Conservation (phyloP, 1,140 invertebrate genomes). For the Popillia japonica region DNA sequence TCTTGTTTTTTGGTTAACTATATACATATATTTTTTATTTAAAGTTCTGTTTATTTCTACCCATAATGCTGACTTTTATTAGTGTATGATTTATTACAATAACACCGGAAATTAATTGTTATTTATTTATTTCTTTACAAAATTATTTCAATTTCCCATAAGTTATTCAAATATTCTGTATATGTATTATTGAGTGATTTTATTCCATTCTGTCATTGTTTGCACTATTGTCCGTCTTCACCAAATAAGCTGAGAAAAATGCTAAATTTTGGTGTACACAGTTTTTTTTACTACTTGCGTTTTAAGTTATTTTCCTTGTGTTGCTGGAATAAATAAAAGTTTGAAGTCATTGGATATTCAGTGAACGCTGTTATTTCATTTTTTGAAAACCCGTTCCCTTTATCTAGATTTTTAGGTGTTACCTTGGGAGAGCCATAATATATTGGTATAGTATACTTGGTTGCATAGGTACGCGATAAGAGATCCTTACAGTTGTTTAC, state of each 20-base stretch:
- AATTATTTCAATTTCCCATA: neutral
- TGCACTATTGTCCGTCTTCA: neutral
- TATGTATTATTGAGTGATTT: constrained; percentile 1
- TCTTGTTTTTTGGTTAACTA: neutral
- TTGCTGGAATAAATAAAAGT: constrained; percentile 25
- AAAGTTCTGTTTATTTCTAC: neutral
- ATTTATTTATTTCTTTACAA: neutral
- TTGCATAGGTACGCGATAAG: too few species aligned
- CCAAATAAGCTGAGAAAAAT: neutral
- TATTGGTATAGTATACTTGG: too few species aligned
- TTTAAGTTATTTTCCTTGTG: constrained; percentile 28
- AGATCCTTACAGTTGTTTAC: too few species aligned
- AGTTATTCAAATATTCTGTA: neutral
- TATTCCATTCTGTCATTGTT: neutral
- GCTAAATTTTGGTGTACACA: constrained; percentile 17
- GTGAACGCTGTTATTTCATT: neutral
- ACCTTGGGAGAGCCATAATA: neutral
- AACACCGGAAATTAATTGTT: neutral
- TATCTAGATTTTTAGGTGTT: neutral
- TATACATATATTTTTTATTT: too few species aligned
- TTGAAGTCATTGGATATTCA: constrained; percentile 1
- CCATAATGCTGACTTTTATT: neutral
- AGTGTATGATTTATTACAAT: neutral
- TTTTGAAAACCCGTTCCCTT: neutral
- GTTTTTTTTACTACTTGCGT: neutral